Base-by-base conservation (phyloP, 1,140 invertebrate genomes). In the Trichomalopsis sarcophagae region DNA sequence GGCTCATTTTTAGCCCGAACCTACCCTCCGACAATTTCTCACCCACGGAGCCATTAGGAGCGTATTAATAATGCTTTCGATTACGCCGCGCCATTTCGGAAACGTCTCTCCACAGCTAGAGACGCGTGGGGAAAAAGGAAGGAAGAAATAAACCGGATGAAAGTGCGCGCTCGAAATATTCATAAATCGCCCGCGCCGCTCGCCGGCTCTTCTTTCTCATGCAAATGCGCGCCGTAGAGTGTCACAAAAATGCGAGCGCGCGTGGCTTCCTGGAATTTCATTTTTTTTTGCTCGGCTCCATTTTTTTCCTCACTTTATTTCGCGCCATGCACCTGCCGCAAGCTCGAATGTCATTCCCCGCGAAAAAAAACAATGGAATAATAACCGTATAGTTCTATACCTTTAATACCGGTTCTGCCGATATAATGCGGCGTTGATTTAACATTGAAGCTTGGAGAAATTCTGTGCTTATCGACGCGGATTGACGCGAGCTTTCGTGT, bases 211-310 rank as follows among this genome's bases (percentile, higher is more conserved):
- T 71, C 69, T 71, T 71, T 71, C 69, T 71, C 69, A 71, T 71
- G 69, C 69, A 71, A 71, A 71, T 71, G 11, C 27, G 3, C 23
- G 3, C 14, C 17, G 17, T 21, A 62, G 55, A 62, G 55, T 62
- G 55, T 62, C 55, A 62, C 55, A 62, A 62, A 62, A 62, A 21
- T 62, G 50, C 50, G 50, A 55, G 55, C 14, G 55, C 14, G 55
- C 30, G 10, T 71, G 69, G 69, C 69, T 71, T 71, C 69, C 69
- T 30, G 69, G 30, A 33, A 71, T 71, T 71, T 71, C 69, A 71
- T 71, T 71, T 71, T 36, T 36, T 71, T 71, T 71, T 27, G n/a
- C 69, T 71, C 69, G 4, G 69, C 27, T 33, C 27, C 30, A 11
- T 30, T 71, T 71, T 71, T 17, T 71, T 7, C 14, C 30, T 17